Evolutionary conservation across 2,797 vertebrate genomes (phyloP).

Genomic region (Borostomias antarcticus): DNA sequence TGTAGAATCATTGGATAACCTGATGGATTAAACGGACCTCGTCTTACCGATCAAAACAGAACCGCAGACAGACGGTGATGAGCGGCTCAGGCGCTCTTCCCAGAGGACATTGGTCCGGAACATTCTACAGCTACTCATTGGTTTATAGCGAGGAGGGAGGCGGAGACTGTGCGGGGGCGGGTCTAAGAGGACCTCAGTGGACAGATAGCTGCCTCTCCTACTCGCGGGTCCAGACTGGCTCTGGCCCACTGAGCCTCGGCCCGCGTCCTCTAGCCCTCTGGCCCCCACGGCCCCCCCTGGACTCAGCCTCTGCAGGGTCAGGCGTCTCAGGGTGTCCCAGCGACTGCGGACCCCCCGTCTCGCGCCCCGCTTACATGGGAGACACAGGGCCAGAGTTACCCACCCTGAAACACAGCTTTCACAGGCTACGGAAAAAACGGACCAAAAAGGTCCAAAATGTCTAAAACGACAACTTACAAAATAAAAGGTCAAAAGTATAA

Average conservation of each 20-base stretch:
- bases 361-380: slow-evolving; percentile 35
- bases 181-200: not conserved
- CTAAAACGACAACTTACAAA: no score
- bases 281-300: not conserved
- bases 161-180: no score
- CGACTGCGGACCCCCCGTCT: slow-evolving; percentile 37
- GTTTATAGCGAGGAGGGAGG: slow-evolving; percentile 13
- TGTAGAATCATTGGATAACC: not conserved
- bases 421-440: no score
- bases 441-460: no score
- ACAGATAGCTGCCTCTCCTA: slow-evolving; percentile 42
- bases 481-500: no score
- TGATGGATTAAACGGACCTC: not conserved
- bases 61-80: slow-evolving; percentile 55
- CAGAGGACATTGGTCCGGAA: slow-evolving; percentile 49
- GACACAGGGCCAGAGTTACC: slow-evolving; percentile 16
- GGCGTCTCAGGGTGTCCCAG: slow-evolving; percentile 57
- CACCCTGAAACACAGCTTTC: no score
- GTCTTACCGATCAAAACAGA: slow-evolving; percentile 69
- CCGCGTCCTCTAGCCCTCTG: slow-evolving; percentile 1
- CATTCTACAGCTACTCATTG: slow-evolving; percentile 25
- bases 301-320: slow-evolving; percentile 47
- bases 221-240: not conserved
- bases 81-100: slow-evolving; percentile 54
- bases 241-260: not conserved